phyloP scores from a whole-genome alignment of 1,140 invertebrate genomes.

The Leptinotarsa lineolata region DNA sequence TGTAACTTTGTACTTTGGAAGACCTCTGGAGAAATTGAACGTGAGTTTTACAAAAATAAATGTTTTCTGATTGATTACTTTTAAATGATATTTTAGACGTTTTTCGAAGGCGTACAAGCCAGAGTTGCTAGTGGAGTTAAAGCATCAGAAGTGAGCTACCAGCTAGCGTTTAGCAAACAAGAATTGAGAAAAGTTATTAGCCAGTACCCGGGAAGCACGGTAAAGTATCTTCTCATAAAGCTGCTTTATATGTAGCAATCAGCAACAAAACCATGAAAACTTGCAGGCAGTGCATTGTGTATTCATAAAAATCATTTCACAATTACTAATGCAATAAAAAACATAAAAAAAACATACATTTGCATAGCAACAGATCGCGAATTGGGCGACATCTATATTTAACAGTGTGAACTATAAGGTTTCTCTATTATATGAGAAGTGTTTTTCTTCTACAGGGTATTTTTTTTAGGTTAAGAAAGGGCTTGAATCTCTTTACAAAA shows the following conservation, averaged over 20 bases:
- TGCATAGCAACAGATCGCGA: too few relatives aligned
- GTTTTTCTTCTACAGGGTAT: too few relatives aligned
- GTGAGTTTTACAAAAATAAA: conserved; percentile 60
- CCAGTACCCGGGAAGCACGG: conserved; percentile 91
- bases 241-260: too few relatives aligned
- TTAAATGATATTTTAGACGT: conserved; percentile 67
- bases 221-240: conserved; percentile 28
- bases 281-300: too few relatives aligned
- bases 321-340: too few relatives aligned
- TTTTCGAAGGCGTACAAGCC: conserved; percentile 93
- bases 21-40: conserved; percentile 94
- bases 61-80: background rate
- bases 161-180: conserved; percentile 96
- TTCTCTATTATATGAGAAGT: too few relatives aligned
- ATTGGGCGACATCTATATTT: too few relatives aligned
- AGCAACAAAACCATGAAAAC: too few relatives aligned
- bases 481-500: conserved; percentile 92
- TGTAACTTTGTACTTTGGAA: conserved; percentile 92
- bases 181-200: conserved; percentile 94
- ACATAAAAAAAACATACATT: too few relatives aligned
- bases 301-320: too few relatives aligned
- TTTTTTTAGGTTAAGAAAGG: conserved; percentile 81
- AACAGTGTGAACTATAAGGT: too few relatives aligned
- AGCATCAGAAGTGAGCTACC: conserved; percentile 96
- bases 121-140: conserved; percentile 92